Evolutionary conservation across 2,113 vertebrate species (phyloP), one percentile per base, ranked within the genome.

Genomic region (Pelvicachromis taeniatus): DNA sequence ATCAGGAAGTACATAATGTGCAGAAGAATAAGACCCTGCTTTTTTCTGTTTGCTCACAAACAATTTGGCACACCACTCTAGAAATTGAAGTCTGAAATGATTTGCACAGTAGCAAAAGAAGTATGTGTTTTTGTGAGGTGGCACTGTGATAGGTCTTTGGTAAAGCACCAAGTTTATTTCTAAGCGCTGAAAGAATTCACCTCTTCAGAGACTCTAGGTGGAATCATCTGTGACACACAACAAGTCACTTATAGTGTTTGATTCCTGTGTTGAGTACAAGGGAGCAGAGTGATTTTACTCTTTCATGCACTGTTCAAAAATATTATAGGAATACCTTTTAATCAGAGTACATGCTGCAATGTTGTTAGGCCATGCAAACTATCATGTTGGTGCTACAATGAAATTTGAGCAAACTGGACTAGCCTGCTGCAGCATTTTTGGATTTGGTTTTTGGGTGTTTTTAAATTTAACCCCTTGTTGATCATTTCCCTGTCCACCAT

Each of bases 1-100:
- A 35, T 61, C 78, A 70, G 80, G 26, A 83, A 85, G 61, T 48
- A 80, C 79, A 80, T 38, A 70, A 82, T 88, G 78, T 83, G 54
- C 81, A 23, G 59, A 53, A 56, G 50, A 87, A 77, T 84, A n/a
- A 78, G 35, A 83, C 81, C 81, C 45, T 55, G 29, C 38, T 90
- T 77, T 78, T 78, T 84, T 61, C 38, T 35, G 55, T 13, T 90
- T 21, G 31, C 82, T 73, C 40, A 31, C 65, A 86, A 54, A 13
- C 7, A 21, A 40, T 29, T 40, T n/a, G 33, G 80, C 16, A 81
- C n/a, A 42, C 14, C 61, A 5, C 70, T 84, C 17, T 53, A 21
- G 31, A 70, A 14, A 77, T 12, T 50, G 5, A 79, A 63, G 10
- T 54, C 40, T n/a, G 31, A 73, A 75, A 38, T 80, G 31, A 63